Base-by-base conservation (phyloP, 1,140 invertebrate genomes). In the Pantala flavescens region DNA sequence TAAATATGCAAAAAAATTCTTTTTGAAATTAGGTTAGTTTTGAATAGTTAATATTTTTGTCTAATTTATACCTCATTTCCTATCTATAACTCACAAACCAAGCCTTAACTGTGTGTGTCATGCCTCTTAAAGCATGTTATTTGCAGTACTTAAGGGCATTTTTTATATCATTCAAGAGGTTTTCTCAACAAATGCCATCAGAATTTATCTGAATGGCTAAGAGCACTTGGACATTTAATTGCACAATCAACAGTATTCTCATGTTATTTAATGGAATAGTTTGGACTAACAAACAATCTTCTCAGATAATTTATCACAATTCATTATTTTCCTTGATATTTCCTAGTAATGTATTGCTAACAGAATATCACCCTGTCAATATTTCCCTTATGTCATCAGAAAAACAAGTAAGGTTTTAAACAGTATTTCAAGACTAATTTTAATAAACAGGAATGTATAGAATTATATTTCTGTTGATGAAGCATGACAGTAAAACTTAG, bases 351-450 rank as follows among this genome's bases (percentile, higher is more conserved):
- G 49, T 63, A 63, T 63, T 63, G 49, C 49, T 63, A 63, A 63
- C 49, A 63, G 49, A 63, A 63, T 63, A 63, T 63, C 49, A 63
- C 49, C 49, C 49, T 63, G 49, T 63, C n/a, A 63, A 63, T 63
- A 63, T 63, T 63, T 63, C n/a, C 49, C 12, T 63, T 19, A 63
- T 63, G 49, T 63, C 49, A 63, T 63, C 49, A 63, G 49, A 63
- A 63, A 19, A 63, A 63, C 49, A 63, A 63, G 14, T 16, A 7
- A 63, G 49, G 49, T 12, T 63, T 63, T 14, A 19, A 16, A 63
- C 16, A 16, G n/a, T 21, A 7, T 19, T 63, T 63, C 49, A 63
- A 63, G 49, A 7, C 49, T 36, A 36, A 2, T 36, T 5, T 63
- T 63, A 63, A 63, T 63, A 63, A 63, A 63, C 49, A 63, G 49